Conservation (phyloP, 2,888 invertebrate genomes). For the Eudasyphora cyanicolor region DNA sequence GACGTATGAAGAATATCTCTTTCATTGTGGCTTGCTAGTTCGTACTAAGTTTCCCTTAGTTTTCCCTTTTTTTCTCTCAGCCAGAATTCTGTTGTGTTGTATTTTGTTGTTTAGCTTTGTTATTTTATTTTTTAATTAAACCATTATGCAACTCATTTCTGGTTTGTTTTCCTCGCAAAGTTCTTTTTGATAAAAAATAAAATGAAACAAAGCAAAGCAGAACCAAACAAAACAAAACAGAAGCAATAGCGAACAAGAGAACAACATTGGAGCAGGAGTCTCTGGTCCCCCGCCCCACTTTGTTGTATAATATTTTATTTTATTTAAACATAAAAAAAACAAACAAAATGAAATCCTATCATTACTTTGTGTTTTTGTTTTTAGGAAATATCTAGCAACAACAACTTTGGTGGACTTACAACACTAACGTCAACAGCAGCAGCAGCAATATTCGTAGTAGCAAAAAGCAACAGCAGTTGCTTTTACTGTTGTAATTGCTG, state of each 20-base stretch:
- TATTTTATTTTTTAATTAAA: slow-evolving; percentile 22
- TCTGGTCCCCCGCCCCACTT: no score
- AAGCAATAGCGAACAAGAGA: slow-evolving; percentile 5
- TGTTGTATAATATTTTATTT: slow-evolving; percentile 52
- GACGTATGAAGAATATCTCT: not conserved
- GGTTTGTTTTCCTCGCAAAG: not conserved
- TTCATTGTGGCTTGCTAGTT: not conserved
- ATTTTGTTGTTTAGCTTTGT: not conserved
- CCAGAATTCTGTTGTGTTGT: not conserved
- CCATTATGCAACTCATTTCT: slow-evolving; percentile 17
- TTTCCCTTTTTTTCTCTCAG: not conserved
- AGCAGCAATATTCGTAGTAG: slow-evolving; percentile 25
- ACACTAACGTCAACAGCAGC: not conserved
- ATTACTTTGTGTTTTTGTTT: slow-evolving; percentile 45
- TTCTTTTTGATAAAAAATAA: no score
- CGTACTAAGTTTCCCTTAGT: not conserved
- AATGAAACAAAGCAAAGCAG: slow-evolving; percentile 12
- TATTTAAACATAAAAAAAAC: slow-evolving; percentile 21
- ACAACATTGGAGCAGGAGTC: slow-evolving; percentile 30
- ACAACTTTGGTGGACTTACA: slow-evolving; percentile 40
- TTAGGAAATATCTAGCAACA: slow-evolving; percentile 45
- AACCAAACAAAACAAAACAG: slow-evolving; percentile 18
- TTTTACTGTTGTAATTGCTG: not conserved
- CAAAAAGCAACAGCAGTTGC: not conserved
- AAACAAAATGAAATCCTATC: slow-evolving; percentile 58